Conservation (phyloP, 2,888 invertebrate species). For the Noctua janthina region DNA sequence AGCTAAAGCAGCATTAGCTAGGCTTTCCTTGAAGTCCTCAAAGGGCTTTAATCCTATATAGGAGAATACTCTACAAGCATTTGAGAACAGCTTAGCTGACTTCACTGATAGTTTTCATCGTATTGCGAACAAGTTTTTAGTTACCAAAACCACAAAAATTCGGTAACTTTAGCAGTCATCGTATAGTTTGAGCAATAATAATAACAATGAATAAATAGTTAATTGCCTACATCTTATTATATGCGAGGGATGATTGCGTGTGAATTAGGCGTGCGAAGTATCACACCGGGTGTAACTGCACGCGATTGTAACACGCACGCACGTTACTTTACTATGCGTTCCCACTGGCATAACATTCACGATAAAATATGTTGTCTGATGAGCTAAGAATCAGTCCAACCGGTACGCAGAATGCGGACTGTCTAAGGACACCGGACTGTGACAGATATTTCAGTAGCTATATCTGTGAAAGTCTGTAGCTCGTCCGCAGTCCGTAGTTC, state of each 20-base stretch:
- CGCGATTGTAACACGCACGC: constrained; percentile 79
- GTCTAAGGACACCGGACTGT: not conserved
- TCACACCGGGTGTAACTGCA: constrained; percentile 79
- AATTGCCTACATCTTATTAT: constrained; percentile 49
- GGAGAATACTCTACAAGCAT: not conserved
- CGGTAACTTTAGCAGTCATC: not conserved
- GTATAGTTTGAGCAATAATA: constrained; percentile 32
- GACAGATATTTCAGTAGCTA: not conserved
- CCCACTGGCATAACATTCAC: not conserved
- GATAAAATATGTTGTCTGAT: not conserved
- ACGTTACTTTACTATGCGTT: constrained; percentile 40
- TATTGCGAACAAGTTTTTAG: not conserved
- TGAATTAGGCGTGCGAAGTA: constrained; percentile 81
- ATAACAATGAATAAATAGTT: constrained; percentile 53
- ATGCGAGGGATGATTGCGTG: constrained; percentile 79
- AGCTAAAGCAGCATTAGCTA: not conserved
- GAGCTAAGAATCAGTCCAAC: not conserved
- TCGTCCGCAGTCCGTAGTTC: not conserved
- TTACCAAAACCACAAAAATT: not conserved
- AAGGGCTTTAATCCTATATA: not conserved
- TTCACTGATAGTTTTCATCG: not conserved
- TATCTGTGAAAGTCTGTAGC: not conserved
- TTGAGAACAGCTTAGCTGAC: not conserved
- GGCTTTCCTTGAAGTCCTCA: not conserved
- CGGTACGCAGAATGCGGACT: not conserved